These are phyloP conservation scores for Himalopsyche anomala DNA, from an alignment of 2,888 invertebrate genomes.

Conservation along the genomic window DNA sequence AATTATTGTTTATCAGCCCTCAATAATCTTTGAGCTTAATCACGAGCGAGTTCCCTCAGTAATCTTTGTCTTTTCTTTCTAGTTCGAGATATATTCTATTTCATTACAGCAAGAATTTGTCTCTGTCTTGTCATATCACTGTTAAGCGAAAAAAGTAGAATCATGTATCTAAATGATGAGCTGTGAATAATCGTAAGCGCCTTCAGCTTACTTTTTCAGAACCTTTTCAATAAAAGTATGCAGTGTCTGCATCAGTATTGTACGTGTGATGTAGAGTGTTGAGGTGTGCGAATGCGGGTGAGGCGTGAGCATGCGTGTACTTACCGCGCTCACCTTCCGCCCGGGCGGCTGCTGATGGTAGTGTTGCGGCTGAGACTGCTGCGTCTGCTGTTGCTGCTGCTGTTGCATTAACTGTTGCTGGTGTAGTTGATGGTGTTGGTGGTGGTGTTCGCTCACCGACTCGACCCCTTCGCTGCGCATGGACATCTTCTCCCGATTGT, in stretches of 20 bases:
- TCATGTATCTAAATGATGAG: too few relatives aligned
- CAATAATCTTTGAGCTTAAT: too few relatives aligned
- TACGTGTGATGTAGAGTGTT: background rate
- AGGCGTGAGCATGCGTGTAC: conserved; percentile 74
- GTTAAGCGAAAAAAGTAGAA: too few relatives aligned
- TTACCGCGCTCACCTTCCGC: conserved; percentile 96
- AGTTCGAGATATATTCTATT: too few relatives aligned
- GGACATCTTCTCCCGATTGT: conserved; percentile 94
- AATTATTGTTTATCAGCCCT: too few relatives aligned
- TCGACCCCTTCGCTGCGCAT: conserved; percentile 90
- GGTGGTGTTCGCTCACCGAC: conserved; percentile 90
- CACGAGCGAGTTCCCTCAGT: too few relatives aligned
- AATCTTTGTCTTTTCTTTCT: too few relatives aligned
- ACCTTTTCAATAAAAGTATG: background rate
- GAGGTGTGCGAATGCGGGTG: conserved; percentile 62
- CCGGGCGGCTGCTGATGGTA: conserved; percentile 74
- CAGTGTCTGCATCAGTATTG: background rate
- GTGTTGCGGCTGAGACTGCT: conserved; percentile 47
- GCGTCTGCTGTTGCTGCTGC: conserved; percentile 60
- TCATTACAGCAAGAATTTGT: too few relatives aligned
- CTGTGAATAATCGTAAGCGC: too few relatives aligned
- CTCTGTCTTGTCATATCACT: too few relatives aligned
- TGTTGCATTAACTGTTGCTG: conserved; percentile 54
- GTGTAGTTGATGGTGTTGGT: conserved; percentile 67
- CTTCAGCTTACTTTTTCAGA: too few relatives aligned